phyloP scores from a whole-genome alignment of 2,797 vertebrate species.

The Acropternis orthonyx region DNA sequence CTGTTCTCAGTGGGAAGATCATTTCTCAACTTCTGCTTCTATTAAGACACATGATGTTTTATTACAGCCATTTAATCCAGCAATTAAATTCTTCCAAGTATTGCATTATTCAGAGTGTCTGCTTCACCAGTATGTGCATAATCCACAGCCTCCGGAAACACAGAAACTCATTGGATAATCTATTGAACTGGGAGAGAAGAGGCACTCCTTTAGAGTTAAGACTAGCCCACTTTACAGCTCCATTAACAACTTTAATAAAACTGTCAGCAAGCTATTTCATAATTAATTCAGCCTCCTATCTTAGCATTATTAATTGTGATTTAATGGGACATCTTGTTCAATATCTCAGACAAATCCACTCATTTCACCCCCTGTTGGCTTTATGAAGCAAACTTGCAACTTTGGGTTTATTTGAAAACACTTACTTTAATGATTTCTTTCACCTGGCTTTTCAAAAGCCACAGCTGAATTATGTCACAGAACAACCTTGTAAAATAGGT shows the following conservation, averaged over 20 bases:
- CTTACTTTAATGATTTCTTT: neutral
- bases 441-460: neutral
- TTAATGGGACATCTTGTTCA: neutral
- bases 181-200: neutral
- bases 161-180: conserved; percentile 7
- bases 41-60: conserved; percentile 30
- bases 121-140: neutral
- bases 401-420: neutral
- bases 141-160: neutral
- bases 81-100: conserved; percentile 39
- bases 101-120: conserved; percentile 33
- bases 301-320: conserved; percentile 36
- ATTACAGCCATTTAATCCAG: conserved; percentile 34
- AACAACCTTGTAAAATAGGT: neutral
- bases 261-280: neutral
- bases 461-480: neutral
- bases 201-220: neutral
- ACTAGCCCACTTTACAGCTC: neutral
- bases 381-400: neutral
- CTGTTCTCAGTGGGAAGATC: neutral
- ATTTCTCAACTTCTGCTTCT: conserved; percentile 27
- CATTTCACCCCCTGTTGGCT: conserved; percentile 4
- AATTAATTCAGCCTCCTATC: neutral
- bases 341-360: neutral
- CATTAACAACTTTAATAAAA: conserved; percentile 42